Percentiles rank a stretch among this genome's conserved stretches.
Conservation (phyloP, 2,888 invertebrate genomes). For the Leucoptera coffeella region DNA sequence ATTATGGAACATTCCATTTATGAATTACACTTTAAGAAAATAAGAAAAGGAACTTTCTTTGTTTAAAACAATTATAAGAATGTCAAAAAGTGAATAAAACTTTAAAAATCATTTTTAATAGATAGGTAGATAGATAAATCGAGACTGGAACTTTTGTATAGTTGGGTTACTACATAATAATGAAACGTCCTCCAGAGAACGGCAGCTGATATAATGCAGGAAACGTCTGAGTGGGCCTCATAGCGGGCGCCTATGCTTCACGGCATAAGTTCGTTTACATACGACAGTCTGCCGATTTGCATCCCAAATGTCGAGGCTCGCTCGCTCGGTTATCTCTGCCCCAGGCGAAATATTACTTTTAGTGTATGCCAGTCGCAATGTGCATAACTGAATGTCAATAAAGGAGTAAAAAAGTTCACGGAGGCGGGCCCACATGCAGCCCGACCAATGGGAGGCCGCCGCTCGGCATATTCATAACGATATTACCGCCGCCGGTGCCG, state of each 20-base stretch:
- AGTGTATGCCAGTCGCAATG: slow-evolving; percentile 44
- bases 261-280: slow-evolving; percentile 52
- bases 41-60: too few relatives aligned
- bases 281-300: slow-evolving; percentile 48
- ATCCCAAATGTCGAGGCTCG: slow-evolving; percentile 46
- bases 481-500: slow-evolving; percentile 47
- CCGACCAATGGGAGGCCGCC: slow-evolving; percentile 45
- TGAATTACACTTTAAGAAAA: too few relatives aligned
- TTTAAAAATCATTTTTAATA: too few relatives aligned
- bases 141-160: too few relatives aligned
- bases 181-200: too few relatives aligned
- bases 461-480: slow-evolving; percentile 52
- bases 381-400: slow-evolving; percentile 53
- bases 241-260: slow-evolving; percentile 43
- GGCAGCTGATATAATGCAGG: slow-evolving; percentile 53
- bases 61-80: too few relatives aligned
- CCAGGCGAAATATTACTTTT: slow-evolving; percentile 48
- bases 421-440: slow-evolving; percentile 46
- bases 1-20: too few relatives aligned
- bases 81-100: too few relatives aligned
- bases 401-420: slow-evolving; percentile 46
- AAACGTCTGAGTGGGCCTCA: slow-evolving; percentile 52
- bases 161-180: too few relatives aligned
- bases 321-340: slow-evolving; percentile 35
- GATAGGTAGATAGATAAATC: too few relatives aligned